Evolutionary conservation across 2,797 vertebrate genomes (phyloP), one percentile per base, ranked within the genome.

Genomic region (Alfaro cultratus): DNA sequence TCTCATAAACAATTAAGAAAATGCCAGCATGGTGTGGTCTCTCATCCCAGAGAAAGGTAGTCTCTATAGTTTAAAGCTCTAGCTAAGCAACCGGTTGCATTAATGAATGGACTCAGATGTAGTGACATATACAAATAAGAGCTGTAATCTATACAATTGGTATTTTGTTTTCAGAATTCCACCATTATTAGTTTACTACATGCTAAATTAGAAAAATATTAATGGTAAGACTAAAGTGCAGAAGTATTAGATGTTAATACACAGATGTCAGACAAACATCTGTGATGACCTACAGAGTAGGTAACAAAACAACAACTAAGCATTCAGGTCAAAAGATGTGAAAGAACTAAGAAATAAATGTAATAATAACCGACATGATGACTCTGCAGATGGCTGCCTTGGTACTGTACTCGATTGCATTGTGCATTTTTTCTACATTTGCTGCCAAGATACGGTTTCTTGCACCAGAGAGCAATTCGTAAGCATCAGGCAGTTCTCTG

Each of bases 1-100:
- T 84, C 83, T 84, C 77, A 75, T 72, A 85, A 86, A 92, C 93
- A 96, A 96, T 96, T 96, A 96, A 83, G 86, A 93, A 89, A 96
- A 96, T 96, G 95, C 96, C 95, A 96, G 78, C 80, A 75, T 91
- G 89, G 78, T 60, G 62, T 75, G 84, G 91, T 92, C 86, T 90
- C 83, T 94, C 94, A 93, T 57, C 80, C 53, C 49, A 89, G 81
- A 86, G 86, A 78, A 76, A 86, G 86, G 90, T 80, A 91, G 83
- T 87, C 78, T 86, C 79, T 84, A 7, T 85, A 85, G 86, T 79
- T 83, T 60, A 81, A 79, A 81, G 73, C 47, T 75, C 82, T 82
- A 87, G 82, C 84, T 80, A 84, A 60, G 80, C 49, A 70, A 70
- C 83, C 45, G 76, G 83, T 79, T 88, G 75, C 57, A 79, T 82